Percentiles rank a stretch among this genome's conserved stretches.
Conservation (phyloP, 2,888 invertebrate genomes). For the Cephus nigrinus region DNA sequence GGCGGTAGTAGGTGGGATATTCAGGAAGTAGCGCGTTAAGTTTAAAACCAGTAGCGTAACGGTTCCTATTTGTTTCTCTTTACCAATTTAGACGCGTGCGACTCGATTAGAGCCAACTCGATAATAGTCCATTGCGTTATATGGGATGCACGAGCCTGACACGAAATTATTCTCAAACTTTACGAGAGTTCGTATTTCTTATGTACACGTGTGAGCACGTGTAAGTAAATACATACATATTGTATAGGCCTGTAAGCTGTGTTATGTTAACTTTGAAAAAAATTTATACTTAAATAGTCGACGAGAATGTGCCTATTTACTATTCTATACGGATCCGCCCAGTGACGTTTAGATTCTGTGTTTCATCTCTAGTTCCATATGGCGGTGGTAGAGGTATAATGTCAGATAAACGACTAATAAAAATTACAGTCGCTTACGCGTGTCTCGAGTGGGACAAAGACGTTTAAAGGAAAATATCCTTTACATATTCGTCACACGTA, state of each 20-base stretch:
- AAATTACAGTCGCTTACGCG: neutral
- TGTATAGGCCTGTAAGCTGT: neutral
- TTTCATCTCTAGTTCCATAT: neutral
- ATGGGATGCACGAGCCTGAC: conserved; percentile 1
- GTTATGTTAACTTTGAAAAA: neutral
- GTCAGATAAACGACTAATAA: neutral
- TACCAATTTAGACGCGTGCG: conserved; percentile 40
- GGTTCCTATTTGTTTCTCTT: conserved; percentile 39
- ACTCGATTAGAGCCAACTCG: conserved; percentile 44
- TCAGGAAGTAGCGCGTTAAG: conserved; percentile 10
- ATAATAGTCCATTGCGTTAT: conserved; percentile 34
- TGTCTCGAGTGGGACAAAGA: neutral
- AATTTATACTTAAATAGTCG: neutral
- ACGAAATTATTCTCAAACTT: neutral
- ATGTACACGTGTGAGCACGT: neutral
- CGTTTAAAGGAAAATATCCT: neutral
- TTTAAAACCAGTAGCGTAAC: conserved; percentile 23
- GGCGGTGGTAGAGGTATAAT: neutral
- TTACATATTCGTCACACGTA: neutral
- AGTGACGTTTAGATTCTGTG: neutral
- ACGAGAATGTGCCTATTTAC: neutral
- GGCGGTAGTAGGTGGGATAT: neutral
- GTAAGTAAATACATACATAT: too few relatives aligned
- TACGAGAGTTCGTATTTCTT: neutral
- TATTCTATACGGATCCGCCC: neutral